These are phyloP conservation scores for Herpetotheres cachinnans DNA, from an alignment of 2,113 vertebrate species.

Conservation along the genomic window DNA sequence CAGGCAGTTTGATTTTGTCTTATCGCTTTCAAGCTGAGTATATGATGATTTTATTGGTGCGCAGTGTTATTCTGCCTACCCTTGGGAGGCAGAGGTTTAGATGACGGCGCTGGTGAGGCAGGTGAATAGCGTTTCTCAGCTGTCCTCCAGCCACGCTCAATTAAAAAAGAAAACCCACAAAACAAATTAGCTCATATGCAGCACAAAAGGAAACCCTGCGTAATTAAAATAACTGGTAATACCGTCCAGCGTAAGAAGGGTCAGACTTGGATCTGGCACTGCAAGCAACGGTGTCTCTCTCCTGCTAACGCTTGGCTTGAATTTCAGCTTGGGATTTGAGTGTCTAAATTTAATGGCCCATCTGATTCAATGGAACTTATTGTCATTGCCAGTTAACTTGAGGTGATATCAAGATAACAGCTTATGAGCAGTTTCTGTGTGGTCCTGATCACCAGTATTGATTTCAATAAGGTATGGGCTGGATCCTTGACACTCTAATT, in stretches of 20 bases:
- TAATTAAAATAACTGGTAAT: not conserved
- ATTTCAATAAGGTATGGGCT: conserved; percentile 46
- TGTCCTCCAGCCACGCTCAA: not conserved
- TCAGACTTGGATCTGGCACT: not conserved
- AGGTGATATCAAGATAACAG: conserved; percentile 45
- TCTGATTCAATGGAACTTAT: conserved; percentile 51
- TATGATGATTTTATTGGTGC: conserved; percentile 32
- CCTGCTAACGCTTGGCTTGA: not conserved
- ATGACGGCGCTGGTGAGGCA: not conserved
- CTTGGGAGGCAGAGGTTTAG: not conserved
- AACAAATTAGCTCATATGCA: not conserved
- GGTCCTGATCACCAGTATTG: conserved; percentile 57
- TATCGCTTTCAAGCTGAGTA: not conserved
- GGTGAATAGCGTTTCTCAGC: not conserved
- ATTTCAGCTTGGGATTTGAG: not conserved
- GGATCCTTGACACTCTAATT: conserved; percentile 49
- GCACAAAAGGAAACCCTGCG: not conserved
- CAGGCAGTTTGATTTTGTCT: conserved; percentile 40
- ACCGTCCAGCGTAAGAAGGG: not conserved
- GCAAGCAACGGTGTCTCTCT: accelerated
- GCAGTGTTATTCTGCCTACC: not conserved
- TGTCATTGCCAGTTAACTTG: conserved; percentile 42
- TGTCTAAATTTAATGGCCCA: conserved; percentile 20
- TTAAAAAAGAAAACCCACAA: not conserved
- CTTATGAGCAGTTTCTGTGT: conserved; percentile 34